These are phyloP conservation scores for Caranx melampygus DNA, from an alignment of 2,113 vertebrate species.

Conservation along the genomic window DNA sequence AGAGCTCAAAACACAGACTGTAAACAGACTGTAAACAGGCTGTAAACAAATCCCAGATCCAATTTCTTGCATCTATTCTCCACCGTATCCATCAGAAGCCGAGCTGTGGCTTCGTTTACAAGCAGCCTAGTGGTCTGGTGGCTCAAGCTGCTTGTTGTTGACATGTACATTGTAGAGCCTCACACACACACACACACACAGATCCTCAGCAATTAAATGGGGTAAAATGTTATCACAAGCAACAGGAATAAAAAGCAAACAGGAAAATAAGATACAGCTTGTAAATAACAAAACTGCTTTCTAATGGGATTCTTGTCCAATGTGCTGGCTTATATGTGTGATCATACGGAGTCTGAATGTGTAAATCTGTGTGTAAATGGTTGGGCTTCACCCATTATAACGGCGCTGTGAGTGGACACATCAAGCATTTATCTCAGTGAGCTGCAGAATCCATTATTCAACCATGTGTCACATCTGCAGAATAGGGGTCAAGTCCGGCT, in stretches of 20 bases:
- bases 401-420: conserved; percentile 48
- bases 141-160: background rate
- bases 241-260: background rate
- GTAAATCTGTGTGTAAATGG: conserved; percentile 11
- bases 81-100: background rate
- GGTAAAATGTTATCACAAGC: background rate
- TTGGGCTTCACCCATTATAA: conserved; percentile 37
- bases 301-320: background rate
- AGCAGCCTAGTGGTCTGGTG: background rate
- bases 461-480: conserved; percentile 59
- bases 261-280: background rate
- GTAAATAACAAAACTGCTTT: background rate
- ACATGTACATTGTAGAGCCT: background rate
- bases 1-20: background rate
- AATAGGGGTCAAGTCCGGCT: conserved; percentile 41
- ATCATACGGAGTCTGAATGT: background rate
- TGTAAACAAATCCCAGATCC: background rate
- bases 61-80: background rate
- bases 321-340: background rate
- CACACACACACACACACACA: no score
- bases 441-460: conserved; percentile 65
- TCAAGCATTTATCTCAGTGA: conserved; percentile 68
- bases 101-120: background rate
- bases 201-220: background rate
- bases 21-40: background rate